These are phyloP conservation scores for Anguilla megastoma DNA, from an alignment of 2,797 vertebrate species.

Conservation along the genomic window DNA sequence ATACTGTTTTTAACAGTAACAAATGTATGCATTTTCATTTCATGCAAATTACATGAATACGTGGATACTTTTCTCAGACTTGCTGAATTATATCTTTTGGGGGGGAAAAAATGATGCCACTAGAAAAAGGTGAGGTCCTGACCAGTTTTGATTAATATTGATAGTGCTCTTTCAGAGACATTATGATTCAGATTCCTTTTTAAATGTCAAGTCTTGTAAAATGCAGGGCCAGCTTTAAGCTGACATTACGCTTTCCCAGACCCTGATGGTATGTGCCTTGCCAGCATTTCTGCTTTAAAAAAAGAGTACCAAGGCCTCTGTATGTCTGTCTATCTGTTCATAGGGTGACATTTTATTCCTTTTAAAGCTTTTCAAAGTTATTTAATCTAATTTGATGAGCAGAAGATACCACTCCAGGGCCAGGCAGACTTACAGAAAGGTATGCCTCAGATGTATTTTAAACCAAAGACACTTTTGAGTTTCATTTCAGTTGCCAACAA, in stretches of 20 bases:
- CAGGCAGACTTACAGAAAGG: neutral
- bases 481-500: slow-evolving; percentile 3
- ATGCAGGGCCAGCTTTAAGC: neutral
- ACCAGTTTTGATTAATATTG: slow-evolving; percentile 12
- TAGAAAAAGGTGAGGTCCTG: neutral
- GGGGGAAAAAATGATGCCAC: neutral
- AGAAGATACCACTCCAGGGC: neutral
- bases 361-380: neutral
- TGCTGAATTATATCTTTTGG: neutral
- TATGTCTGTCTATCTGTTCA: neutral
- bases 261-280: neutral
- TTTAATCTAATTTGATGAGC: neutral
- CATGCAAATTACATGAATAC: neutral
- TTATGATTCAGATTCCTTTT: slow-evolving; percentile 1
- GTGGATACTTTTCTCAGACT: neutral
- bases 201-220: slow-evolving; percentile 16
- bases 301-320: neutral
- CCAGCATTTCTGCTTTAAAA: neutral
- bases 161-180: slow-evolving; percentile 18
- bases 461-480: neutral
- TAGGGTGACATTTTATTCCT: neutral
- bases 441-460: neutral
- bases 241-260: neutral
- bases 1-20: neutral
- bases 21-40: neutral